phyloP scores from a whole-genome alignment of 2,888 invertebrate genomes.

The Oxyscelio sp. region DNA sequence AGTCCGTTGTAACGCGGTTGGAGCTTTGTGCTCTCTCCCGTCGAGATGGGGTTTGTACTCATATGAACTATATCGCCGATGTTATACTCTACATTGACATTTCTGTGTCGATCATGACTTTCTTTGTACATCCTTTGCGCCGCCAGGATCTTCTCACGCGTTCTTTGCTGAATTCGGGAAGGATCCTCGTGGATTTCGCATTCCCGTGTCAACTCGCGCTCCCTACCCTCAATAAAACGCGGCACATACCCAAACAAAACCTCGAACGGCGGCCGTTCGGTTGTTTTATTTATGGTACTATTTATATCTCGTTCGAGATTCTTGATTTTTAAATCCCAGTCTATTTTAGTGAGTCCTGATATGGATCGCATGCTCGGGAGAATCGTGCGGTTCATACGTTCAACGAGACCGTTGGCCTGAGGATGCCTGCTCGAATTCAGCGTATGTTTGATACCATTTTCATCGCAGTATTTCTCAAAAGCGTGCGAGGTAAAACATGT shows the following conservation, averaged over 20 bases:
- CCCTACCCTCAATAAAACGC: constrained; percentile 4
- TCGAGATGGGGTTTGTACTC: neutral
- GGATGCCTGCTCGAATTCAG: too few relatives aligned
- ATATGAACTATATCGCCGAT: constrained; percentile 18
- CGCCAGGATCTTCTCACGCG: neutral
- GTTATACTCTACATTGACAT: neutral
- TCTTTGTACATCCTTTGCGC: constrained; percentile 4
- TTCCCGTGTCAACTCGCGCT: neutral
- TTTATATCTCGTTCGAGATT: constrained; percentile 8
- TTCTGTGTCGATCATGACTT: neutral
- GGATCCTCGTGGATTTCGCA: constrained; percentile 1
- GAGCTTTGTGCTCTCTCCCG: constrained; percentile 19
- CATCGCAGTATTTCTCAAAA: constrained; percentile 56
- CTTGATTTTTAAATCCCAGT: constrained; percentile 14
- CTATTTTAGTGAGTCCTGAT: neutral
- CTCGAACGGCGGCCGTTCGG: constrained; percentile 2
- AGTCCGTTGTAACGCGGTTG: constrained; percentile 6
- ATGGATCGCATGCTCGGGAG: neutral
- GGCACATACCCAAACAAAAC: constrained; percentile 26
- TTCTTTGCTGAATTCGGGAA: neutral
- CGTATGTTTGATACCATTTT: constrained; percentile 38
- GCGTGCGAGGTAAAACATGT: constrained; percentile 58
- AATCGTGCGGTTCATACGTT: constrained; percentile 42
- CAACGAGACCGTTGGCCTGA: constrained; percentile 46
- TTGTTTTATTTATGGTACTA: neutral